phyloP scores from a whole-genome alignment of 92 coral and sea anemone genomes.

The Pocillopora grandis region DNA sequence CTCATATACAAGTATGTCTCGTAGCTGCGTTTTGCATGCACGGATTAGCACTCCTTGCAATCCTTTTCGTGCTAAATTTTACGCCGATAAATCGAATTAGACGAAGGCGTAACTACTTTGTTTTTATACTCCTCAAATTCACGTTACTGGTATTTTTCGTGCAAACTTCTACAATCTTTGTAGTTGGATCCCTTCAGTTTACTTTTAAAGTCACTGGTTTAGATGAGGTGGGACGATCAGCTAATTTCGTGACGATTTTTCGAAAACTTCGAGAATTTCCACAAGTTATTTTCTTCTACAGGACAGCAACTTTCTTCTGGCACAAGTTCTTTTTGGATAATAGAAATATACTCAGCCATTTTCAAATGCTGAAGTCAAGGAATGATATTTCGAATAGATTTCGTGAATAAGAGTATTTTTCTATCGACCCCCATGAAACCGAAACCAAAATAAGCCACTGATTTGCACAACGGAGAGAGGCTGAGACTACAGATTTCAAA shows the following conservation, averaged over 20 bases:
- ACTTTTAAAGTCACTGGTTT: constrained; percentile 62
- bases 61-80: constrained; percentile 43
- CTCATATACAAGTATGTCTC: constrained; percentile 26
- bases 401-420: too few species aligned
- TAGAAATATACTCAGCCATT: constrained; percentile 37
- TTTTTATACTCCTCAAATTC: constrained; percentile 18
- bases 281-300: constrained; percentile 50
- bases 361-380: constrained; percentile 7
- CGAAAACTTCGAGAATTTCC: constrained; percentile 52
- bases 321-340: constrained; percentile 54
- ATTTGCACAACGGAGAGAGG: too few species aligned
- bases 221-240: constrained; percentile 34
- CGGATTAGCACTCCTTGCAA: constrained; percentile 30
- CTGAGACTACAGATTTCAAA: too few species aligned
- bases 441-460: too few species aligned
- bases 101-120: background rate
- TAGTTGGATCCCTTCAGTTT: constrained; percentile 52
- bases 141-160: constrained; percentile 35
- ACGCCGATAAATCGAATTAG: constrained; percentile 34
- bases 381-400: background rate
- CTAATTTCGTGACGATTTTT: constrained; percentile 45
- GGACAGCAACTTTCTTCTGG: constrained; percentile 44
- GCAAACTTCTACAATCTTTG: constrained; percentile 35
- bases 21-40: constrained; percentile 37
- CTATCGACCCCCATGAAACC: too few species aligned